A percentile compares a stretch with the other conserved stretches of the same genome.
Evolutionary conservation across 2,888 invertebrate genomes (phyloP).

Genomic region (Rotaria magnacalcarata): DNA sequence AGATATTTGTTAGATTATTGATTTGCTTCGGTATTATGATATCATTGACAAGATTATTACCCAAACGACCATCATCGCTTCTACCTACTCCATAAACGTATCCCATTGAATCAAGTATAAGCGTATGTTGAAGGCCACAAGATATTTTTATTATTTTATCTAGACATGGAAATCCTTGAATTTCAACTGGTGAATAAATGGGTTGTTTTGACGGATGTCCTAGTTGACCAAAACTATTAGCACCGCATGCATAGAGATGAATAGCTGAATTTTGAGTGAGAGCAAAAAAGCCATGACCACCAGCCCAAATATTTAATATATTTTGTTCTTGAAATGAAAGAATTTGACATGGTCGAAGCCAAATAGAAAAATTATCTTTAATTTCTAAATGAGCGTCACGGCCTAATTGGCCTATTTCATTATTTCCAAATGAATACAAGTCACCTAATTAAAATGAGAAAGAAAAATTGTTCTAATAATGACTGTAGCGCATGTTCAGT

Average conservation of each 20-base stretch:
- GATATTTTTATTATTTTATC: constrained; percentile 36
- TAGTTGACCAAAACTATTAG: constrained; percentile 43
- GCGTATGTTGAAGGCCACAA: constrained; percentile 46
- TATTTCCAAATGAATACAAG: constrained; percentile 78
- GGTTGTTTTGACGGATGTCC: constrained; percentile 38
- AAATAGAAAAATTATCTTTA: constrained; percentile 69
- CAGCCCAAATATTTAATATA: constrained; percentile 39
- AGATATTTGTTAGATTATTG: constrained; percentile 34
- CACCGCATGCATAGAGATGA: constrained; percentile 36
- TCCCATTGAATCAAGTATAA: constrained; percentile 42
- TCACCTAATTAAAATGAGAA: constrained; percentile 60
- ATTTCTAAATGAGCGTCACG: constrained; percentile 57
- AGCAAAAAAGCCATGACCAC: constrained; percentile 41
- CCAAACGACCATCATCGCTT: constrained; percentile 41
- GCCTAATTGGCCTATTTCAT: constrained; percentile 89
- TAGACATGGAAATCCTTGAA: background rate
- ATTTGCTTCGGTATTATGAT: background rate
- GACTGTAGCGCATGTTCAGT: too few relatives aligned
- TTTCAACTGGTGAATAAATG: constrained; percentile 34
- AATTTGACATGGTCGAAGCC: constrained; percentile 15
- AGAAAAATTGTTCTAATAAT: background rate
- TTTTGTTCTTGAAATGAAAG: background rate
- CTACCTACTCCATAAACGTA: constrained; percentile 40
- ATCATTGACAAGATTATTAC: constrained; percentile 29
- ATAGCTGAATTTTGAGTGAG: background rate